Evolutionary conservation across 2,888 invertebrate species (phyloP).

Genomic region (Bimastos eiseni): DNA sequence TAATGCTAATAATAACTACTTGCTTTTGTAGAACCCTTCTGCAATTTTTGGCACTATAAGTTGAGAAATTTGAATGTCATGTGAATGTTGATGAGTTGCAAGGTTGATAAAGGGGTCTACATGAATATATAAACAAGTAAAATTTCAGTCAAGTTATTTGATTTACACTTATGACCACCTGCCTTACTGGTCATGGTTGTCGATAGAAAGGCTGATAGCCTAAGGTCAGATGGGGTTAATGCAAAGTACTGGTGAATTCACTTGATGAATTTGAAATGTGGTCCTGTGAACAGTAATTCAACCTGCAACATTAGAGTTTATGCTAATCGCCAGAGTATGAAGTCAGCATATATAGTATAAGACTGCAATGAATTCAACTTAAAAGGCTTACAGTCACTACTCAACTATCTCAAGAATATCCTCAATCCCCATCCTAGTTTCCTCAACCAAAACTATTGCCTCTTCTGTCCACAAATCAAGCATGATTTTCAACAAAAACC

Average conservation of each 20-base stretch:
- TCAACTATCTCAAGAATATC: no score
- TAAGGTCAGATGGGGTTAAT: background rate
- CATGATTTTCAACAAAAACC: no score
- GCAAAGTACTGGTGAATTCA: no score
- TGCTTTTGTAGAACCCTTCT: background rate
- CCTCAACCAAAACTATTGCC: no score
- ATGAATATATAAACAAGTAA: background rate
- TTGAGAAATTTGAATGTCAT: background rate
- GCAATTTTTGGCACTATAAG: background rate
- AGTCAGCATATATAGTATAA: background rate
- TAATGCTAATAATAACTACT: background rate
- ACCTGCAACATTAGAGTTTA: background rate
- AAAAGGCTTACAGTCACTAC: background rate
- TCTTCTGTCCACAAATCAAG: no score
- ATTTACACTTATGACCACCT: background rate
- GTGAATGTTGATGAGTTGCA: background rate
- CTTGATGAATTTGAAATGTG: background rate
- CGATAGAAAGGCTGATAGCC: slow-evolving; percentile 2
- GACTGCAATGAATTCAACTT: background rate
- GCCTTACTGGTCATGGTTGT: background rate
- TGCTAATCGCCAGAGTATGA: background rate
- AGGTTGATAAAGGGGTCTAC: background rate
- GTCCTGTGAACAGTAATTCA: background rate
- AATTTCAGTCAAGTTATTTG: background rate
- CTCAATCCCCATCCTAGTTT: no score